Conservation (phyloP, 1,140 invertebrate genomes). For the Tetramorium parvispinum region DNA sequence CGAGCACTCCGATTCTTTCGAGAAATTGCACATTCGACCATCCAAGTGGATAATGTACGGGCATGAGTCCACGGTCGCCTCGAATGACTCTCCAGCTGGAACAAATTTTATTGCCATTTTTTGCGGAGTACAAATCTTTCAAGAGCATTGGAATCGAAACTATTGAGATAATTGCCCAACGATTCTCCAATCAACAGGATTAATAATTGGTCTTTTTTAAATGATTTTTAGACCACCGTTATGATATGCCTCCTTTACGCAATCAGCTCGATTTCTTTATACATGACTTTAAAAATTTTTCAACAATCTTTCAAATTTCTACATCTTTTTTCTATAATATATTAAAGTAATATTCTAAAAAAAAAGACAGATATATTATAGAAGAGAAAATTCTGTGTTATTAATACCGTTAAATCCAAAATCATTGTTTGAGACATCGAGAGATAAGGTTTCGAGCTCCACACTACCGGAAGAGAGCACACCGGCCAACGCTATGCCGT, state of each 20-base stretch:
- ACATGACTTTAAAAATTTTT: not conserved
- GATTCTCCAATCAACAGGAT: not conserved
- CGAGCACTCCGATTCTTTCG: slow-evolving; percentile 75
- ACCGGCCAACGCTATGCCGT: slow-evolving; percentile 75
- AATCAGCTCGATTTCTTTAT: not conserved
- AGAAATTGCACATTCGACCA: slow-evolving; percentile 81
- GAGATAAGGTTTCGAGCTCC: slow-evolving; percentile 61
- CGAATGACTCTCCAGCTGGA: slow-evolving; percentile 79
- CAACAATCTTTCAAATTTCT: not conserved
- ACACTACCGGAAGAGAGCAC: slow-evolving; percentile 72
- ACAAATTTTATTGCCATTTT: slow-evolving; percentile 46
- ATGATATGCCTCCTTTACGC: too few species aligned
- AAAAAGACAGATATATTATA: not conserved
- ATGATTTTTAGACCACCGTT: not conserved
- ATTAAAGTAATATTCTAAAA: not conserved
- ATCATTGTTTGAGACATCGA: slow-evolving; percentile 80
- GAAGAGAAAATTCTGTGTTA: not conserved
- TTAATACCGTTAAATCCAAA: slow-evolving; percentile 76
- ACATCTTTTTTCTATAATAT: not conserved
- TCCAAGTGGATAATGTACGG: slow-evolving; percentile 76
- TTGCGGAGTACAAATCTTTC: not conserved
- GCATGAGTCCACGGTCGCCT: slow-evolving; percentile 69
- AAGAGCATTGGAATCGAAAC: not conserved
- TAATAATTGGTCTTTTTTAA: not conserved
- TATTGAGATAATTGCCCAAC: not conserved